Percentiles rank a stretch among this genome's conserved stretches.
These are phyloP conservation scores for Cerastis leucographa DNA, from an alignment of 2,888 invertebrate genomes.

Conservation along the genomic window DNA sequence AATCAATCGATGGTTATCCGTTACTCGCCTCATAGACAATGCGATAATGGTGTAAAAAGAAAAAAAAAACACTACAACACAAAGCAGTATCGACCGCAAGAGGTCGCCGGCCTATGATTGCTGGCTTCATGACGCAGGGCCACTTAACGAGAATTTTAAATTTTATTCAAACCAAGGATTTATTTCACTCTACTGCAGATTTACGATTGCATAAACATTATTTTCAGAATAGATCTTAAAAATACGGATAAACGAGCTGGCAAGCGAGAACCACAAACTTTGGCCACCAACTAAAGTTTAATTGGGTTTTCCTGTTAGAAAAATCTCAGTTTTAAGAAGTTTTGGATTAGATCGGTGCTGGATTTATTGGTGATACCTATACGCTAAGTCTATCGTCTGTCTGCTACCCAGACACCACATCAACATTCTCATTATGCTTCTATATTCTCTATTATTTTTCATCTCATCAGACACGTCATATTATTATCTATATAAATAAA, in stretches of 20 bases:
- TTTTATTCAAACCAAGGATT: conserved; percentile 66
- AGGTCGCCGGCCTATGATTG: conserved; percentile 86
- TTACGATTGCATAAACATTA: conserved; percentile 35
- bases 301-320: conserved; percentile 39
- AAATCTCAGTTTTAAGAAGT: conserved; percentile 19
- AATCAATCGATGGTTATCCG: conserved; percentile 52
- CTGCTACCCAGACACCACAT: neutral
- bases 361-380: conserved; percentile 1
- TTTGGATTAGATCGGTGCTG: neutral
- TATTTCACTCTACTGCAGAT: conserved; percentile 60
- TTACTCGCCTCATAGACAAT: conserved; percentile 54
- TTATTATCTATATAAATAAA: too few relatives aligned
- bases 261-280: conserved; percentile 17
- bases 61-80: conserved; percentile 53
- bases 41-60: conserved; percentile 40
- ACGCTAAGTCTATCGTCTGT: neutral
- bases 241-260: conserved; percentile 14
- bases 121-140: conserved; percentile 72
- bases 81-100: conserved; percentile 79
- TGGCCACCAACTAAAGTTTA: conserved; percentile 18
- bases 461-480: too few relatives aligned
- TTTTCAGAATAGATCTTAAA: conserved; percentile 20
- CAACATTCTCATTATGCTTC: too few relatives aligned
- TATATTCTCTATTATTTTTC: too few relatives aligned
- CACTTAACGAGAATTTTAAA: conserved; percentile 75